Percentiles rank a stretch among this genome's conserved stretches.
These are phyloP conservation scores for Phylloscopus trochiloides DNA, from an alignment of 2,113 vertebrate species.

Conservation along the genomic window DNA sequence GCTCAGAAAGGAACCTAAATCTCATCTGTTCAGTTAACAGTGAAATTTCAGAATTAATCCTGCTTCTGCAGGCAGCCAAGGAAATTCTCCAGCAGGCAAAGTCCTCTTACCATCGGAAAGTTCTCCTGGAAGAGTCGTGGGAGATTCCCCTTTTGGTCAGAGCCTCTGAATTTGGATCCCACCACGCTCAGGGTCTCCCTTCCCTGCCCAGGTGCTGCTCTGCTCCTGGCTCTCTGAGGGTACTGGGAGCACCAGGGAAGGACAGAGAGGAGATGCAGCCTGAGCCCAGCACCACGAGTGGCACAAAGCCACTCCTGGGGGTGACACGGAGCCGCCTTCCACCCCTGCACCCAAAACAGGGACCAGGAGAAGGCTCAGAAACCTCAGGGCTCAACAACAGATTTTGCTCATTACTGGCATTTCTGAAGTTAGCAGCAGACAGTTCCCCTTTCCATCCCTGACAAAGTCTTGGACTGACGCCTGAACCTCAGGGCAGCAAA, in stretches of 20 bases:
- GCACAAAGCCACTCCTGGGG: not conserved
- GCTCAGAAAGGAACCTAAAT: not conserved
- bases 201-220: not conserved
- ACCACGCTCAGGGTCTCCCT: not conserved
- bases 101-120: not conserved
- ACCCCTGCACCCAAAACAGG: not conserved
- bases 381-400: not conserved
- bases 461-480: not conserved
- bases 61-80: not conserved
- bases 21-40: not conserved
- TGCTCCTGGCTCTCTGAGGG: not conserved
- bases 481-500: not conserved
- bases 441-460: not conserved
- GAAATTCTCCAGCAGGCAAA: not conserved
- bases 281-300: not conserved
- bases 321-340: not conserved
- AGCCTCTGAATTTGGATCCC: not conserved
- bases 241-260: rapidly evolving
- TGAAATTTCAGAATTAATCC: not conserved
- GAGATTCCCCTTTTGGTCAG: not conserved
- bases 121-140: not conserved
- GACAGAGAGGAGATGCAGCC: not conserved
- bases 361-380: not conserved
- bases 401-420: not conserved
- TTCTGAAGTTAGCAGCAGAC: not conserved